Base-by-base conservation (phyloP, 2,888 invertebrate genomes). In the Troglohyphantes excavatus region DNA sequence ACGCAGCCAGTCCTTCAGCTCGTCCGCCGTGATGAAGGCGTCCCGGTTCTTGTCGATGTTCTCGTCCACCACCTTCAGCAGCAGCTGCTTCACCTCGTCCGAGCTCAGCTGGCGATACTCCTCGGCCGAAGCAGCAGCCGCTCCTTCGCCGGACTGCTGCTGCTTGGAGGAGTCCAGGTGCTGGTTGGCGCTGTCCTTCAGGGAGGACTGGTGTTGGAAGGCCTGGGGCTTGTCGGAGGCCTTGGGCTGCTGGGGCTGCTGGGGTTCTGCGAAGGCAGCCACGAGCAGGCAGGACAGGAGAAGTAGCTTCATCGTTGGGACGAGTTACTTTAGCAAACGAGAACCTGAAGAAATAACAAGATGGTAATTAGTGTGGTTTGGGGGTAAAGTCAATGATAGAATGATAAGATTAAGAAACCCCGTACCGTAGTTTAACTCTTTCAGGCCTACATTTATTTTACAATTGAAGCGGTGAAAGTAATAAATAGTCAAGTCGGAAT, bases 1-100 rank as follows among this genome's bases (percentile, higher is more conserved):
- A 29, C 87, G 75, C n/a, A 92, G 67, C 92, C 91, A 92, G 3
- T 86, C 88, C 65, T 92, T 91, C 43, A 92, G 59, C 46, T 92
- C 92, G 1, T 91, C 91, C 0, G 88, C 87, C 2, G 90, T 82
- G 1, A 92, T 67, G 23, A 39, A 84, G n/a, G 65, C 88, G 23
- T 91, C 84, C 19, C 88, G 83, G 43, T 91, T 84, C 26, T 84
- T 90, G 61, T 91, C 91, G 5, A 91, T 79, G 26, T 90, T 78
- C 27, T 90, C 90, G 27, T 91, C 91, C 3, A 91, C 90, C 2
- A 91, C 84, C 63, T 91, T 85, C 43, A 84, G 27, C 46, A 91
- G 33, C n/a, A 85, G 53, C 13, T 65, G 65, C 68, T 91, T 91
- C 17, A 91, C 86, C 26, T 90, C 91, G 17, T 90, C 86, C 2